phyloP scores from a whole-genome alignment of 1,140 invertebrate genomes.

The Heliconius himera region DNA sequence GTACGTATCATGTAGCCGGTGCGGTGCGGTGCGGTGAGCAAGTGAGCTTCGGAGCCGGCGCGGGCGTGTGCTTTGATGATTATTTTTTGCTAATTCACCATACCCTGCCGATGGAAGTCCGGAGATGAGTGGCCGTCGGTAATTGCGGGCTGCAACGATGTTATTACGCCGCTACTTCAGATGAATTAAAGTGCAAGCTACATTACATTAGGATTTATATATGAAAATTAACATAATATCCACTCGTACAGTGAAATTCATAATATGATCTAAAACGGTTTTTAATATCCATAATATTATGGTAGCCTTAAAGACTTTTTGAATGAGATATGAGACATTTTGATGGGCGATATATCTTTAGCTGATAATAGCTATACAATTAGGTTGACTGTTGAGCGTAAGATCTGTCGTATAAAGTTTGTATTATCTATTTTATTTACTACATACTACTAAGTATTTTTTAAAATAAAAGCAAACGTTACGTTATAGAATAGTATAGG shows the following conservation, averaged over 20 bases:
- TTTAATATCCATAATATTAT: conserved; percentile 5
- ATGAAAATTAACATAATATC: conserved; percentile 25
- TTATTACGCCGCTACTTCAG: conserved; percentile 32
- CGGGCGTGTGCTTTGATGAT: conserved; percentile 55
- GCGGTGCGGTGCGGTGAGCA: not conserved
- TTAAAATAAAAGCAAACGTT: too few relatives aligned
- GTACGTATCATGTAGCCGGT: conserved; percentile 21
- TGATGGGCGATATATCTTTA: not conserved
- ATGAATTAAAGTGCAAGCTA: conserved; percentile 24
- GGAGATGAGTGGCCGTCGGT: conserved; percentile 61
- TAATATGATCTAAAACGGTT: not conserved
- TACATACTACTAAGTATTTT: too few relatives aligned
- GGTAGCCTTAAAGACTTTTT: conserved; percentile 5
- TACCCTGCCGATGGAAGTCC: conserved; percentile 64
- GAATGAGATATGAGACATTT: conserved; percentile 7
- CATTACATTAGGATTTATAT: conserved; percentile 24
- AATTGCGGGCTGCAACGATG: conserved; percentile 50
- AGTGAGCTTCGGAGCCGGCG: conserved; percentile 25
- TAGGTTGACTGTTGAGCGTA: not conserved
- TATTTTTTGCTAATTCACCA: conserved; percentile 80
- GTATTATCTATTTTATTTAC: not conserved
- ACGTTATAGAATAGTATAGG: too few relatives aligned
- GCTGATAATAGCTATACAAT: not conserved
- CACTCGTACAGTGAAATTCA: conserved; percentile 14
- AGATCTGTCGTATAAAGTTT: not conserved